These are phyloP conservation scores for Oreochromis grahami DNA, from an alignment of 2,797 vertebrate species.

Conservation along the genomic window DNA sequence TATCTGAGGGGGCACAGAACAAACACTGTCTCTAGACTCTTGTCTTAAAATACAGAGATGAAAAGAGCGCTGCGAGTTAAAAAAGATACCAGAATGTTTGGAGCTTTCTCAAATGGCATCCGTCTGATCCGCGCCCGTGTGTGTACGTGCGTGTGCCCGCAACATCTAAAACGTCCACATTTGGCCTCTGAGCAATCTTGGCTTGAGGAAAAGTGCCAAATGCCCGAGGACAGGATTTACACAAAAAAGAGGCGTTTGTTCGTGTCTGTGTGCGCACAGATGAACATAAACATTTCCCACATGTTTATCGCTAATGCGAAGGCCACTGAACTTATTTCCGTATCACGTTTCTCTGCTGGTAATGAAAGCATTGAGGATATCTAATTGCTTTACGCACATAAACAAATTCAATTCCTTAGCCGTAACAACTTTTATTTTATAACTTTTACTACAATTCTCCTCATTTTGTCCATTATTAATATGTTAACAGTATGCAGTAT, in stretches of 20 bases:
- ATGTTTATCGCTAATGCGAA: constrained; percentile 42
- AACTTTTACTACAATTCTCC: not conserved
- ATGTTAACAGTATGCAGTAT: not conserved
- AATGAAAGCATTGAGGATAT: constrained; percentile 10
- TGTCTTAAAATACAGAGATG: constrained; percentile 75
- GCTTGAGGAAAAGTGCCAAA: constrained; percentile 5
- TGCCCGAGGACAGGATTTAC: not conserved
- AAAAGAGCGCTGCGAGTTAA: constrained; percentile 53
- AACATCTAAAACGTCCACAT: constrained; percentile 44
- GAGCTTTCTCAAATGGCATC: constrained; percentile 62
- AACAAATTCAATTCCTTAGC: not conserved
- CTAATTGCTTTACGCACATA: constrained; percentile 3
- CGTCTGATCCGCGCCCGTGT: constrained; percentile 51
- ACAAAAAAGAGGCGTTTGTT: not conserved
- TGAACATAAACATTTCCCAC: constrained; percentile 36
- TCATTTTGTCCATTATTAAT: not conserved
- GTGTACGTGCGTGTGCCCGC: not conserved
- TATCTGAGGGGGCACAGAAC: constrained; percentile 70
- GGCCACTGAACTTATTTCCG: constrained; percentile 17
- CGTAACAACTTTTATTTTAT: not conserved
- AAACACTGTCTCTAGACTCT: constrained; percentile 67
- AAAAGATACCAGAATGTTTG: constrained; percentile 62
- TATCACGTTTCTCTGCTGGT: constrained; percentile 27
- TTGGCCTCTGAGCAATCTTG: not conserved
- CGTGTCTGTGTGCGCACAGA: not conserved